Percentiles rank a stretch among this genome's conserved stretches.
Conservation (phyloP, 2,888 invertebrate genomes). For the Nomada goodeniana region DNA sequence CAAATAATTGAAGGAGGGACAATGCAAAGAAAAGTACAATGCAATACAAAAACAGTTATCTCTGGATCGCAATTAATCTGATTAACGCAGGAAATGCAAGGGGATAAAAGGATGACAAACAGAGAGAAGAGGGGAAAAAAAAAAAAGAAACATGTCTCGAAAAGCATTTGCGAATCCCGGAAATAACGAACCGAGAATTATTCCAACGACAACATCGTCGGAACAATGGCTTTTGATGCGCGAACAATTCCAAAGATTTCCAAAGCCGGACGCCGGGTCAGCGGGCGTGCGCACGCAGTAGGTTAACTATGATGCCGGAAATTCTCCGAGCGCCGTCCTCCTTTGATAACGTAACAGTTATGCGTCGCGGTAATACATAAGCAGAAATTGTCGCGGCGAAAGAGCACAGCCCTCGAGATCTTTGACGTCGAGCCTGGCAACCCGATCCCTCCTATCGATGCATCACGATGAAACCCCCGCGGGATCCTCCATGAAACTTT, state of each 20-base stretch:
- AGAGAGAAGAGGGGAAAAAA: neutral
- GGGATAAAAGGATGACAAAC: neutral
- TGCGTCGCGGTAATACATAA: slow-evolving; percentile 61
- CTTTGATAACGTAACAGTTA: slow-evolving; percentile 72
- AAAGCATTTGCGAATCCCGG: slow-evolving; percentile 3
- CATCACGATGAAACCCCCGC: slow-evolving; percentile 17
- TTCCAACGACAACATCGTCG: slow-evolving; percentile 30
- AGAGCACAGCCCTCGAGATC: slow-evolving; percentile 19
- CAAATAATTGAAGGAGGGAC: too few relatives aligned
- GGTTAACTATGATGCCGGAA: slow-evolving; percentile 71
- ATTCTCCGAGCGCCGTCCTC: slow-evolving; percentile 68
- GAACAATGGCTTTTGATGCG: slow-evolving; percentile 65
- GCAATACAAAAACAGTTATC: neutral
- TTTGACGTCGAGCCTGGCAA: slow-evolving; percentile 7
- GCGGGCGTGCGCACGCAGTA: slow-evolving; percentile 60
- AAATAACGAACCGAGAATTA: slow-evolving; percentile 39
- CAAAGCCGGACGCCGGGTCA: slow-evolving; percentile 29
- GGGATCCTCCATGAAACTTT: slow-evolving; percentile 32
- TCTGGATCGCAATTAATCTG: neutral
- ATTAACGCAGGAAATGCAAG: neutral
- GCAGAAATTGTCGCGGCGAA: slow-evolving; percentile 49
- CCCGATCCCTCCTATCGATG: neutral
- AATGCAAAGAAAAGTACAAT: too few relatives aligned
- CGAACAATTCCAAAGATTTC: slow-evolving; percentile 72
- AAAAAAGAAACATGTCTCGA: neutral